These are phyloP conservation scores for Eublepharis macularius DNA, from an alignment of 2,113 vertebrate genomes.

Conservation along the genomic window DNA sequence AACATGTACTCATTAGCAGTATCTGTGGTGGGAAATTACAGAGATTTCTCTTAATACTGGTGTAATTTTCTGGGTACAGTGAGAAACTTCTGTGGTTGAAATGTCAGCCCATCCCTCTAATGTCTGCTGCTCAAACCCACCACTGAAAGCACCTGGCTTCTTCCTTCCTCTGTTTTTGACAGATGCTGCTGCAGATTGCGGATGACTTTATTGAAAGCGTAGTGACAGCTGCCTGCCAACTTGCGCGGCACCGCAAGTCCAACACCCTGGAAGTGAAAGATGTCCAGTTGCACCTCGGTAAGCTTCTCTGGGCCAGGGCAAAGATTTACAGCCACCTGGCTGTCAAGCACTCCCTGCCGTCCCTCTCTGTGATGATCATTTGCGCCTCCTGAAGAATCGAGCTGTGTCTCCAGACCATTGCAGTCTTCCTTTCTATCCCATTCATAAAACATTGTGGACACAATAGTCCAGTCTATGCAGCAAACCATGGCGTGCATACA, in stretches of 20 bases:
- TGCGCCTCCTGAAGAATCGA: neutral
- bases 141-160: neutral
- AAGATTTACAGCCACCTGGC: neutral
- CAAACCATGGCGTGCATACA: neutral
- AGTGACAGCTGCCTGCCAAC: conserved; percentile 95
- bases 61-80: neutral
- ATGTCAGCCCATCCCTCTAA: neutral
- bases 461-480: neutral
- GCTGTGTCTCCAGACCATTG: neutral
- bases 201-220: conserved; percentile 99
- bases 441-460: neutral
- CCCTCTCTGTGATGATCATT: neutral
- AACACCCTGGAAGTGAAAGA: conserved; percentile 98
- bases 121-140: neutral
- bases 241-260: conserved; percentile 95
- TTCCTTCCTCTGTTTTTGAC: conserved; percentile 17
- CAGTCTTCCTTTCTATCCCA: neutral
- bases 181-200: conserved; percentile 98
- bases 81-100: neutral
- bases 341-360: no score
- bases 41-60: neutral
- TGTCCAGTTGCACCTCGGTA: conserved; percentile 96
- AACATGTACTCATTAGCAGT: neutral
- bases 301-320: conserved; percentile 5
- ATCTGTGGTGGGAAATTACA: neutral